These are phyloP conservation scores for Antheraea mylitta DNA, from an alignment of 1,140 invertebrate genomes.

Conservation along the genomic window DNA sequence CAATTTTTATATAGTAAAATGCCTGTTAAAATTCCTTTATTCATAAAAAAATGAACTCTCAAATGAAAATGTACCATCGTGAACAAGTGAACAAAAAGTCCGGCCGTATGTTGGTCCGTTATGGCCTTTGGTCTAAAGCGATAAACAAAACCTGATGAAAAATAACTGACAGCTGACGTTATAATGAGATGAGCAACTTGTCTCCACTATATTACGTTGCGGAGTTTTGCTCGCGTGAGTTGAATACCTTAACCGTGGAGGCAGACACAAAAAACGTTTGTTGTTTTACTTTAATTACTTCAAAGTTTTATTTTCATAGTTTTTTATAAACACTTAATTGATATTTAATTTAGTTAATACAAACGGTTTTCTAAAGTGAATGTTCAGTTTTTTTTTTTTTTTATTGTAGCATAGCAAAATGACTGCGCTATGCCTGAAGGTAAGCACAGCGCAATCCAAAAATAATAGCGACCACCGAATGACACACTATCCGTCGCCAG, in stretches of 20 bases:
- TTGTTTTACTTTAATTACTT: background rate
- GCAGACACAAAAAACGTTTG: background rate
- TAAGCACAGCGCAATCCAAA: too few relatives aligned
- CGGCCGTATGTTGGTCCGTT: background rate
- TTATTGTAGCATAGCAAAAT: too few relatives aligned
- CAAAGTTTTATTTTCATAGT: too few relatives aligned
- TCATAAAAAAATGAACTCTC: background rate
- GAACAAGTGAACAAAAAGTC: background rate
- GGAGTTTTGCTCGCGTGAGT: background rate
- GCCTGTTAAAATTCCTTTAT: too few relatives aligned
- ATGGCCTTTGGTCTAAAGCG: background rate
- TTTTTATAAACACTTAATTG: too few relatives aligned
- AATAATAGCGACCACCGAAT: too few relatives aligned
- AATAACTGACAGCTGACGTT: background rate
- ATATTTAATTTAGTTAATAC: too few relatives aligned
- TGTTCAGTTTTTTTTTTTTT: too few relatives aligned
- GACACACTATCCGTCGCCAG: too few relatives aligned
- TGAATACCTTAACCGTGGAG: background rate
- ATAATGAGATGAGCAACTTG: constrained; percentile 3
- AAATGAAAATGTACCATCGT: background rate
- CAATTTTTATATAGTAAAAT: too few relatives aligned
- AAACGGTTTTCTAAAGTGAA: too few relatives aligned
- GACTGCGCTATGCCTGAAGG: too few relatives aligned
- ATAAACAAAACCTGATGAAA: background rate
- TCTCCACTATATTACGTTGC: background rate